These are phyloP conservation scores for Mormyrops attenuatus DNA, from an alignment of 2,797 vertebrate species.

Conservation along the genomic window DNA sequence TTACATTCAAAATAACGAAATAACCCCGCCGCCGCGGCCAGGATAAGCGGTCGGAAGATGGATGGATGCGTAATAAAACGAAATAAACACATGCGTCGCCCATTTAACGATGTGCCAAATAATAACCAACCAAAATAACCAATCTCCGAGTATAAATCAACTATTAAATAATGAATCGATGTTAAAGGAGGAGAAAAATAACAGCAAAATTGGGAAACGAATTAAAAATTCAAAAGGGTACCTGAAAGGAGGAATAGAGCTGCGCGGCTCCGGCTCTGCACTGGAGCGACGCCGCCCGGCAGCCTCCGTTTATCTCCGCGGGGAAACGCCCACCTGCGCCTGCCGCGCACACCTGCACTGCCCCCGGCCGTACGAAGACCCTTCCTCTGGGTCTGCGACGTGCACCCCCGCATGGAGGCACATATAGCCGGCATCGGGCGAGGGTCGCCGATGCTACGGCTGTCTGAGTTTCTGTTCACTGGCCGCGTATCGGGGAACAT, in stretches of 20 bases:
- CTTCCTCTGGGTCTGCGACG: neutral
- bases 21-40: neutral
- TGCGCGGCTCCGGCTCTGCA: neutral
- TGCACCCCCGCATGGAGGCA: neutral
- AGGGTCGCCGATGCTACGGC: neutral
- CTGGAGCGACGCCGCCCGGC: neutral
- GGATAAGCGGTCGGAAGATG: neutral
- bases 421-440: neutral
- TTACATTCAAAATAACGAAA: neutral
- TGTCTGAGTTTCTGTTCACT: neutral
- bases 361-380: neutral
- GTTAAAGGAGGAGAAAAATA: neutral
- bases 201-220: neutral
- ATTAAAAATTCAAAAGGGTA: neutral
- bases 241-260: neutral
- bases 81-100: neutral
- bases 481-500: neutral
- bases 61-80: neutral
- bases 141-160: neutral
- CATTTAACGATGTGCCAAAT: neutral
- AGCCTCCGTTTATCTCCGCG: neutral
- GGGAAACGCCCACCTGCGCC: slow-evolving; percentile 2
- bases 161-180: neutral
- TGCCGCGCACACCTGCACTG: neutral
- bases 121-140: neutral